Evolutionary conservation across 92 coral and sea anemone species (phyloP).

Genomic region (Hydrozoanthus gracilis): DNA sequence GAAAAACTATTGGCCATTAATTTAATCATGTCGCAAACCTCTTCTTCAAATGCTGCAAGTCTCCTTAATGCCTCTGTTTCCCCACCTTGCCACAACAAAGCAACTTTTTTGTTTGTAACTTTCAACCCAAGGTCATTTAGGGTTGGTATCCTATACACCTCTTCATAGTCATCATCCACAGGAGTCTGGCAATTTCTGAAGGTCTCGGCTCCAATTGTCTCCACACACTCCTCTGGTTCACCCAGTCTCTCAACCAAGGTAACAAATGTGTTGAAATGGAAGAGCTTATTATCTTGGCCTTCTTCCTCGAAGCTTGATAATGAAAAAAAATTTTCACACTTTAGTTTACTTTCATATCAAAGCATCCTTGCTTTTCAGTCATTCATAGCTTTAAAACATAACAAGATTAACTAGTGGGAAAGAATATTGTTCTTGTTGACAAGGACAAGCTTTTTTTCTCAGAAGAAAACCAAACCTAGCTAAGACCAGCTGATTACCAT

Average conservation of each 20-base stretch:
- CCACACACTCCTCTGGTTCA: conserved; percentile 74
- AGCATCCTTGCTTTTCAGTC: too few species aligned
- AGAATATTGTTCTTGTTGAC: too few species aligned
- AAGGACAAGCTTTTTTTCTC: too few species aligned
- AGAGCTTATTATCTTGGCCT: conserved; percentile 68
- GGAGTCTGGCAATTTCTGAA: conserved; percentile 83
- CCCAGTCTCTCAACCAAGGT: conserved; percentile 57
- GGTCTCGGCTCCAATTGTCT: conserved; percentile 61
- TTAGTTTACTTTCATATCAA: too few species aligned
- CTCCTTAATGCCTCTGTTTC: conserved; percentile 82
- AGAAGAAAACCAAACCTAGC: too few species aligned
- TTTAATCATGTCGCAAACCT: conserved; percentile 49
- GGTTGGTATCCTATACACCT: conserved; percentile 68
- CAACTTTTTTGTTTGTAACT: conserved; percentile 41
- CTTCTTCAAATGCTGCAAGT: conserved; percentile 51
- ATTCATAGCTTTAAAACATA: too few species aligned
- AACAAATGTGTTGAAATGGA: conserved; percentile 77
- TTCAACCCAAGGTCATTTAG: conserved; percentile 63
- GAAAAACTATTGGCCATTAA: too few species aligned
- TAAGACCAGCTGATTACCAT: too few species aligned
- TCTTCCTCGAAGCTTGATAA: conserved; percentile 56
- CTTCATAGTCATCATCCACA: conserved; percentile 62
- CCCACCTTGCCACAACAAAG: conserved; percentile 73
- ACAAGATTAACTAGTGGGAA: too few species aligned
- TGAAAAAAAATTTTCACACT: background rate